A percentile compares a stretch with the other conserved stretches of the same genome.
Conservation (phyloP, 2,797 vertebrate species). For the Pithecia hirsuta region DNA sequence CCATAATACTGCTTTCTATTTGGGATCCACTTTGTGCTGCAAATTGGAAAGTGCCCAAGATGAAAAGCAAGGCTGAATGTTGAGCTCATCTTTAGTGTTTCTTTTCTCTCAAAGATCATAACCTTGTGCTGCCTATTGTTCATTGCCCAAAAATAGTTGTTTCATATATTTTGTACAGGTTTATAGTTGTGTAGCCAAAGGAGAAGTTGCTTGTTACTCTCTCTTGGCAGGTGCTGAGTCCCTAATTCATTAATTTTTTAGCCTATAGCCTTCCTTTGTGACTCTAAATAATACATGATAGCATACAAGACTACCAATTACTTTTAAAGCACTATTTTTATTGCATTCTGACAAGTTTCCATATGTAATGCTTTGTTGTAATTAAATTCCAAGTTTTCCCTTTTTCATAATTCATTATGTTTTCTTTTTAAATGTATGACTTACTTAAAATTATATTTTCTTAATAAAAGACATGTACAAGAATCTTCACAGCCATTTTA, state of each 20-base stretch:
- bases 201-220: background rate
- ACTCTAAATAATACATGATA: background rate
- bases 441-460: background rate
- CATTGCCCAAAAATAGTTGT: background rate
- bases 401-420: background rate
- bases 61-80: background rate
- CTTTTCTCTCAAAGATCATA: background rate
- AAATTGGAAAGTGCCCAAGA: background rate
- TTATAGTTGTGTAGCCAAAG: background rate
- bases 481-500: background rate
- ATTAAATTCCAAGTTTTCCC: background rate
- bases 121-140: background rate
- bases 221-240: background rate
- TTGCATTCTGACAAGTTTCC: background rate
- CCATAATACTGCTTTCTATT: background rate
- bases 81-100: background rate
- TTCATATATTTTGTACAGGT: constrained; percentile 7
- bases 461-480: background rate
- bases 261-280: background rate
- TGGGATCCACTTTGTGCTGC: background rate
- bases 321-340: constrained; percentile 9
- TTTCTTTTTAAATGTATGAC: background rate
- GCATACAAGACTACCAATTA: background rate
- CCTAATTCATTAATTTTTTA: constrained; percentile 33
- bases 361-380: background rate